Base-by-base conservation (phyloP, 2,797 vertebrate genomes). In the Ibycter americanus region DNA sequence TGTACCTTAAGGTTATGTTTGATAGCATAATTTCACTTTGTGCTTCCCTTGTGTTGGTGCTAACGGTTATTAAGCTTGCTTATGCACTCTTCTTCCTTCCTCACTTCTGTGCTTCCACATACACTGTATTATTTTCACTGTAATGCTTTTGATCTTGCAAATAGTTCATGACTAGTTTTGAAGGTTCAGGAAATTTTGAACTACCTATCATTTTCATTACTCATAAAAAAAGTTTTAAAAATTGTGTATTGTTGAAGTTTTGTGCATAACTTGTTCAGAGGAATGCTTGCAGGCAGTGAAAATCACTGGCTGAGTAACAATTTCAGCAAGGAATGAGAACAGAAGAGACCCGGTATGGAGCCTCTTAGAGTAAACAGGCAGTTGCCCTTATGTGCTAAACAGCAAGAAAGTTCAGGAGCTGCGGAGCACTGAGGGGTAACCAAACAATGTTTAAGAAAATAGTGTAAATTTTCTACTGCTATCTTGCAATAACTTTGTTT, bases 161-260 rank as follows among this genome's bases (percentile, higher is more conserved):
- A 22, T 0, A 52, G 11, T 0, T 0, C 3, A 0, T 2, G 49
- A 15, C 10, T 22, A 0, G 16, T 86, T 52, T 7, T 38, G 67
- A 21, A 70, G 23, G 8, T 21, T 73, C 20, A 13, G 54, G 52
- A 72, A 55, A 42, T 20, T 59, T 31, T 25, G 26, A 34, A 26
- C 21, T 6, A 11, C 5, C 36, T 59, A 38, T 8, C 12, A 9
- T 55, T 78, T 83, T 29, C n/a, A 4, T 9, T 27, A 3, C 21
- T 63, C 1, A 0, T 6, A 40, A 11, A 76, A 38, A 52, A 11
- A 56, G 1, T n/a, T 1, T 3, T 8, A 4, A 14, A 9, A 17
- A 29, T 9, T 44, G 11, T 11, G 11, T 2, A 2, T 46, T 26
- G 21, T 42, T 42, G 46, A 3, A 4, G 21, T 22, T 70, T 8